Conservation (phyloP, 2,113 vertebrate genomes). For the Vanacampus margaritifer region DNA sequence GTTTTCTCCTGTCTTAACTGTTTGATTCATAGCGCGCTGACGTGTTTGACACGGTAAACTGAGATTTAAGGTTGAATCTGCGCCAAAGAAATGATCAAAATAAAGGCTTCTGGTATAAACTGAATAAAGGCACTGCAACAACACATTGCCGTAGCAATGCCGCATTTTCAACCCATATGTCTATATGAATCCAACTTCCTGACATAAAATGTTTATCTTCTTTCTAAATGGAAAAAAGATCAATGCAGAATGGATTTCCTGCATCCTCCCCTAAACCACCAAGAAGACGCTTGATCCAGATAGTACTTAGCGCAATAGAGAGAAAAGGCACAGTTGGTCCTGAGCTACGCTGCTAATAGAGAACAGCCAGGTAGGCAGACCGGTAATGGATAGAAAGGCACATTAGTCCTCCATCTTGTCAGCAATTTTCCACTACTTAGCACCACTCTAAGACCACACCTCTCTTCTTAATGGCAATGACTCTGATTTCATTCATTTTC, state of each 20-base stretch:
- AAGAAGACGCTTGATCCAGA: conserved; percentile 53
- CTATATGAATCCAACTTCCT: conserved; percentile 52
- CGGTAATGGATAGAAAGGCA: conserved; percentile 62
- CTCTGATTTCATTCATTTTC: conserved; percentile 54
- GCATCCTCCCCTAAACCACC: conserved; percentile 48
- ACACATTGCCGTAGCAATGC: conserved; percentile 22
- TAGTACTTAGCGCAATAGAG: conserved; percentile 51
- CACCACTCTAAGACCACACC: conserved; percentile 69
- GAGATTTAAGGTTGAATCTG: neutral
- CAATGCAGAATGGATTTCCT: conserved; percentile 69
- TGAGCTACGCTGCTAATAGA: conserved; percentile 10
- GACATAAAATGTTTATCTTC: conserved; percentile 64
- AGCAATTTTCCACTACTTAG: conserved; percentile 67
- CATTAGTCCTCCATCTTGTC: conserved; percentile 63
- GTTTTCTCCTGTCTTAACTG: conserved; percentile 18
- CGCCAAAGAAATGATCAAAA: neutral
- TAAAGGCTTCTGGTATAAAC: neutral
- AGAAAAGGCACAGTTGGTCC: conserved; percentile 36
- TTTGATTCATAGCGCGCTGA: conserved; percentile 28
- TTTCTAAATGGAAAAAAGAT: conserved; percentile 57
- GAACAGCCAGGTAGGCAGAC: conserved; percentile 50
- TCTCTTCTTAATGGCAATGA: conserved; percentile 62
- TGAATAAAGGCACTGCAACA: conserved; percentile 13
- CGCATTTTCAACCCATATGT: conserved; percentile 36
- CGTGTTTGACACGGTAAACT: conserved; percentile 15